Percentiles rank a stretch among this genome's conserved stretches.
Conservation (phyloP, 2,888 invertebrate species). For the Pomacea canaliculata region DNA sequence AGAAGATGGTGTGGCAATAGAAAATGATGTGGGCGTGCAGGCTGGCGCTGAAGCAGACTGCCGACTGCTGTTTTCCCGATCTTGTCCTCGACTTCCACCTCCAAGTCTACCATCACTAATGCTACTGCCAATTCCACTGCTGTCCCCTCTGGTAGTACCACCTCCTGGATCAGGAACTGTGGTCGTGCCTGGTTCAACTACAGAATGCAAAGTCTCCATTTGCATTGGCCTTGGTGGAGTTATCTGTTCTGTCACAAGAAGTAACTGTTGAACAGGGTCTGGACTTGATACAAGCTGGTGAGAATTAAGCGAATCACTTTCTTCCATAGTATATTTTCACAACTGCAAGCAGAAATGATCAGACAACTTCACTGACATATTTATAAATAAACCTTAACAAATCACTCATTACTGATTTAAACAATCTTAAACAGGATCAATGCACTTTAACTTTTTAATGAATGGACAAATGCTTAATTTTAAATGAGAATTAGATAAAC, state of each 20-base stretch:
- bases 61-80: conserved; percentile 27
- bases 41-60: conserved; percentile 35
- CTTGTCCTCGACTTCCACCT: conserved; percentile 7
- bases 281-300: neutral
- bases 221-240: neutral
- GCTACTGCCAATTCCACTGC: neutral
- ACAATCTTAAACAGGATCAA: too few species aligned
- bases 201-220: neutral
- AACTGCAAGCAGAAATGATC: neutral
- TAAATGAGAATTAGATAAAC: too few species aligned
- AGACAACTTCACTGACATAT: neutral
- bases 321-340: neutral
- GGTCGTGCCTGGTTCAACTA: conserved; percentile 9
- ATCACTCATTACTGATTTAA: too few species aligned
- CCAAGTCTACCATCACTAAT: conserved; percentile 1
- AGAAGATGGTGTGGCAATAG: neutral
- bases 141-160: neutral
- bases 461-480: too few species aligned
- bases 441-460: too few species aligned
- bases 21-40: conserved; percentile 34
- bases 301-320: neutral
- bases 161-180: conserved; percentile 4
- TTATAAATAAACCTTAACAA: too few species aligned
- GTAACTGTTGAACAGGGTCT: neutral
- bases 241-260: neutral